Percentiles rank a stretch among this genome's conserved stretches.
phyloP scores from a whole-genome alignment of 2,888 invertebrate species.

The Drosophila kanekoi region DNA sequence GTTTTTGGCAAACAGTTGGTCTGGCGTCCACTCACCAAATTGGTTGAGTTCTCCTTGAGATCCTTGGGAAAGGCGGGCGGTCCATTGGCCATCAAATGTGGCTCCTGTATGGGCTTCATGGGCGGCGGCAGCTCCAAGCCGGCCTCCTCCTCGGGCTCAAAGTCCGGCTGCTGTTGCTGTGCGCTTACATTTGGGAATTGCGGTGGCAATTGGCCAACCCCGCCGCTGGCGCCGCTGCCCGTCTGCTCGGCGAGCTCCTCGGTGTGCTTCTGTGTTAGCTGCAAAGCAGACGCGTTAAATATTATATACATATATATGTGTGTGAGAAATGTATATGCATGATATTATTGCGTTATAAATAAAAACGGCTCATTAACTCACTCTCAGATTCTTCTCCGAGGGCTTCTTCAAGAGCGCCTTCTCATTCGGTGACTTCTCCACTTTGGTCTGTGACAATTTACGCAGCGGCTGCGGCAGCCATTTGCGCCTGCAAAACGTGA shows the following conservation, averaged over 20 bases:
- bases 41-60: conserved; percentile 87
- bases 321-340: conserved; percentile 10
- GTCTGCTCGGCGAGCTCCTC: conserved; percentile 79
- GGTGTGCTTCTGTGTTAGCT: conserved; percentile 84
- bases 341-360: conserved; percentile 59
- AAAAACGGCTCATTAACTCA: conserved; percentile 84
- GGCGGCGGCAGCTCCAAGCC: conserved; percentile 96
- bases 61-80: conserved; percentile 85
- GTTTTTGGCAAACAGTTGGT: neutral
- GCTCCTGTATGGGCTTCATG: conserved; percentile 96
- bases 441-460: conserved; percentile 95
- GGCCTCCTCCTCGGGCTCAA: conserved; percentile 90
- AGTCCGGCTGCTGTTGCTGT: conserved; percentile 84
- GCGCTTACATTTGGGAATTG: conserved; percentile 73
- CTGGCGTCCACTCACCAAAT: conserved; percentile 86
- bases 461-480: conserved; percentile 95
- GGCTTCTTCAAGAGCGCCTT: conserved; percentile 91
- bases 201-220: conserved; percentile 56
- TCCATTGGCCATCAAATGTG: conserved; percentile 85
- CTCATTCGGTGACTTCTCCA: conserved; percentile 89
- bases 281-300: conserved; percentile 26
- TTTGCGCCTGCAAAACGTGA: conserved; percentile 88
- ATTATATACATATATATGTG: conserved; percentile 16
- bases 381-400: conserved; percentile 94
- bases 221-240: conserved; percentile 54